Base-by-base conservation (phyloP, 2,797 vertebrate genomes). In the Mastacembelus armatus region DNA sequence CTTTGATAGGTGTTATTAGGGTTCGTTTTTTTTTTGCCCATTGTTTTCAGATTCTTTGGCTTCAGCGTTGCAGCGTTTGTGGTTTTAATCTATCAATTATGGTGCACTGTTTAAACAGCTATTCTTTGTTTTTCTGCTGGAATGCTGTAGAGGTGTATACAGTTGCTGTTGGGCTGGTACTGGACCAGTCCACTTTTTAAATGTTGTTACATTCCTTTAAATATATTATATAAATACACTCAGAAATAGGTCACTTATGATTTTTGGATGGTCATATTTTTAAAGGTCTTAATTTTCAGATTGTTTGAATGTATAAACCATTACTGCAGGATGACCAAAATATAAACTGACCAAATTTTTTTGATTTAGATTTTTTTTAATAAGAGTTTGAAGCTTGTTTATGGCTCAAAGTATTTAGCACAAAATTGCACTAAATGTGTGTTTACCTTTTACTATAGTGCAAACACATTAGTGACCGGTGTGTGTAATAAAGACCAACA, bases 151-250 rank as follows among this genome's bases (percentile, higher is more conserved):
- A 56, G 33, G 52, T 7, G 26, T 27, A 12, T 60, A 60, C 15
- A 71, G 10, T 51, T 33, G 4, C 36, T 12, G 21, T 9, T 19
- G n/a, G 12, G 27, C 18, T 24, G 39, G 22, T 26, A 50, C 45
- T 36, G 33, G 21, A 59, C n/a, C n/a, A n/a, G n/a, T n/a, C n/a
- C n/a, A n/a, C 49, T 61, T 38, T 42, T 66, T 71, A 8, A 30
- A 11, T 54, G 43, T 38, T 74, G 47, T 79, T 84, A 71, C 73
- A 71, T 73, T 78, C 42, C 66, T 57, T 69, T 52, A 51, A n/a
- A n/a, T n/a, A n/a, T n/a, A n/a, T n/a, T n/a, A n/a, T n/a, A n/a
- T n/a, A n/a, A n/a, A 7, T 14, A 26, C 24, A 58, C 15, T 12
- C 9, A 29, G 11, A 16, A 47, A 40, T 18, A 19, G 26, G 9